phyloP scores from a whole-genome alignment of 2,888 invertebrate genomes.

The Xanthorhoe spadicearia region DNA sequence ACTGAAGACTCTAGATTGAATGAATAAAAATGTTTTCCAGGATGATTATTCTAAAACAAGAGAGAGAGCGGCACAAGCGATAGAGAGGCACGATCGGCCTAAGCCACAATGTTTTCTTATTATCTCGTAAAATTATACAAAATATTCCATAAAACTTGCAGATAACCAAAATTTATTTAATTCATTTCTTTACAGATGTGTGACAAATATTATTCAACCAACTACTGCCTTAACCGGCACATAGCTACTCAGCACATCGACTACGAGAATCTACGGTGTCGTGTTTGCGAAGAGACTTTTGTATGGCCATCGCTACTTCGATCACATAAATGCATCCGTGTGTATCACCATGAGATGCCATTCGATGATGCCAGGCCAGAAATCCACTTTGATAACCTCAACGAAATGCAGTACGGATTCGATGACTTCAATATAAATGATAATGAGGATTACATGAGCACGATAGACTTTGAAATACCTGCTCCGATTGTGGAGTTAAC shows the following conservation, averaged over 20 bases:
- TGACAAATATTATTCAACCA: constrained; percentile 63
- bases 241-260: constrained; percentile 57
- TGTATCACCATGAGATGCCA: constrained; percentile 62
- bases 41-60: too few relatives aligned
- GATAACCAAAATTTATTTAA: too few relatives aligned
- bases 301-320: constrained; percentile 66
- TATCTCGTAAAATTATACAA: too few relatives aligned
- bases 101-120: too few relatives aligned
- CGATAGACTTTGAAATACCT: constrained; percentile 72
- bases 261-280: constrained; percentile 57
- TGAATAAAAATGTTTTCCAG: too few relatives aligned
- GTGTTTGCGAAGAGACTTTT: constrained; percentile 69
- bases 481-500: constrained; percentile 66
- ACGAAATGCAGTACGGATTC: constrained; percentile 51
- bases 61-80: too few relatives aligned
- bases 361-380: constrained; percentile 69
- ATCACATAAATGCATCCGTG: constrained; percentile 66
- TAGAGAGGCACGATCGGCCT: too few relatives aligned
- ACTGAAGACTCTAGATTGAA: too few relatives aligned
- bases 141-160: too few relatives aligned
- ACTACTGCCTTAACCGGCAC: constrained; percentile 65
- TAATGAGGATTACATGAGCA: constrained; percentile 61
- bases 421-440: constrained; percentile 56
- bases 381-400: constrained; percentile 63
- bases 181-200: constrained; percentile 63